Conservation (phyloP, 2,797 vertebrate species). For the Centropyge bicolor region DNA sequence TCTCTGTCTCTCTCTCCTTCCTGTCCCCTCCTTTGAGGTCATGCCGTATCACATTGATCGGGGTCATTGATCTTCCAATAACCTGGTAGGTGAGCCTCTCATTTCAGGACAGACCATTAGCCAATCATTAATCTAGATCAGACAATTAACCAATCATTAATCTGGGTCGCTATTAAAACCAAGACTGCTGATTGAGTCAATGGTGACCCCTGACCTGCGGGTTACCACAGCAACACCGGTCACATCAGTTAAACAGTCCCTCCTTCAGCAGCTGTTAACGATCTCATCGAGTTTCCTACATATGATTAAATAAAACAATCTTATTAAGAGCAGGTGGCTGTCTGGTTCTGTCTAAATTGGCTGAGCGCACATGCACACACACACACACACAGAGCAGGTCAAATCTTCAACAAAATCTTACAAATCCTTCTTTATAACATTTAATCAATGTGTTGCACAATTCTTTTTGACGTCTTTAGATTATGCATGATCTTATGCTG, state of each 20-base stretch:
- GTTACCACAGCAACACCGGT: constrained; percentile 22
- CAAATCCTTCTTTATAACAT: not conserved
- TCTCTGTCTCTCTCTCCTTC: constrained; percentile 6
- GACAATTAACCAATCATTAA: constrained; percentile 68
- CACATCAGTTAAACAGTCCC: constrained; percentile 24
- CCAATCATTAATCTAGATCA: constrained; percentile 70
- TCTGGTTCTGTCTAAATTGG: not conserved
- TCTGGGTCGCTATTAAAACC: constrained; percentile 44
- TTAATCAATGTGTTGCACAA: not conserved
- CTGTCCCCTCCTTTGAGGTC: constrained; percentile 45
- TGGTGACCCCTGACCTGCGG: constrained; percentile 46
- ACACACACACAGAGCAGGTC: not conserved
- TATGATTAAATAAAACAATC: constrained; percentile 41
- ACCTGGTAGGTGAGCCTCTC: constrained; percentile 29
- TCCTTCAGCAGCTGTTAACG: constrained; percentile 32
- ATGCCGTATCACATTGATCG: constrained; percentile 60
- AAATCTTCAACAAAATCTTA: not conserved
- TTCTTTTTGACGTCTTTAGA: not conserved
- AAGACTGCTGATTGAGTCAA: constrained; percentile 51
- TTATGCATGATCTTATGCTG: not conserved
- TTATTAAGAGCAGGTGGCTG: constrained; percentile 14
- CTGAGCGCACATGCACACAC: not conserved
- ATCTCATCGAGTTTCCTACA: constrained; percentile 16
- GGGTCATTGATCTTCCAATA: constrained; percentile 57
- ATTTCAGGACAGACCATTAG: constrained; percentile 65